phyloP scores from a whole-genome alignment of 2,888 invertebrate genomes.

The Malacosoma neustria region DNA sequence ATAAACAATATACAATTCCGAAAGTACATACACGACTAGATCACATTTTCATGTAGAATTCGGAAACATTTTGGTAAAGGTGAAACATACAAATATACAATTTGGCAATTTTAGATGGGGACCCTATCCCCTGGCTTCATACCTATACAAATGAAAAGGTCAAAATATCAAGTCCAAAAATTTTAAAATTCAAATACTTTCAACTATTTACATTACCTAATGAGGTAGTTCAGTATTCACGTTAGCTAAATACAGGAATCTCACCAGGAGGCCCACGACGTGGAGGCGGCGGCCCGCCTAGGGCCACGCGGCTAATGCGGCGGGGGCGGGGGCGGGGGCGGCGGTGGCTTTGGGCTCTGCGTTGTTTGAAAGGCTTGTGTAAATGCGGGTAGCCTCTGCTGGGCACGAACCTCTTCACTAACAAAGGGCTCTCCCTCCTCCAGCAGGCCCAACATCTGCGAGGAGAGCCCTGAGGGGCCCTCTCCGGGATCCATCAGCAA shows the following conservation, averaged over 20 bases:
- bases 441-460: constrained; percentile 49
- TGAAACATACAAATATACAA: constrained; percentile 59
- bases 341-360: constrained; percentile 64
- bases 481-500: constrained; percentile 59
- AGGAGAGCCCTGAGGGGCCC: constrained; percentile 55
- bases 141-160: constrained; percentile 26
- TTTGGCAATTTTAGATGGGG: constrained; percentile 57
- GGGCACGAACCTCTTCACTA: constrained; percentile 40
- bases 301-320: constrained; percentile 44
- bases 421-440: constrained; percentile 40
- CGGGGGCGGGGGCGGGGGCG: constrained; percentile 56
- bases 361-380: constrained; percentile 66
- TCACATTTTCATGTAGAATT: constrained; percentile 74
- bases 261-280: constrained; percentile 17
- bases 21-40: constrained; percentile 75
- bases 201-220: constrained; percentile 67
- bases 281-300: neutral
- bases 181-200: constrained; percentile 39
- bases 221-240: constrained; percentile 65
- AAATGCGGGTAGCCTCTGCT: constrained; percentile 56
- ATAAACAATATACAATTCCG: constrained; percentile 69
- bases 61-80: constrained; percentile 72
- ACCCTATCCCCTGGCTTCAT: constrained; percentile 28
- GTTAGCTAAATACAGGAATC: constrained; percentile 60
- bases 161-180: constrained; percentile 40